Evolutionary conservation across 2,888 invertebrate species (phyloP).

Genomic region (Volucella bombylans): DNA sequence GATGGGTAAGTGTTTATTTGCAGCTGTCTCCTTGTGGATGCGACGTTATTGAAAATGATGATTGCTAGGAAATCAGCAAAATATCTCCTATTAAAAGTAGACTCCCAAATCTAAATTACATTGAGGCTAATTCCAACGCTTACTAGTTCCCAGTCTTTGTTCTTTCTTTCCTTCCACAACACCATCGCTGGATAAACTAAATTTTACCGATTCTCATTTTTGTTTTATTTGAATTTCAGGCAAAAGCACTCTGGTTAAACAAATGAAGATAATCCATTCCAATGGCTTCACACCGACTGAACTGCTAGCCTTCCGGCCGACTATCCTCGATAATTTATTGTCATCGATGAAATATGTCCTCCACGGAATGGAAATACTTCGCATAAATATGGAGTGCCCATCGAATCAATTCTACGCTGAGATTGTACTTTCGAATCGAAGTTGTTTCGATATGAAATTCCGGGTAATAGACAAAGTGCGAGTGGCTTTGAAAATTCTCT

Average conservation of each 20-base stretch:
- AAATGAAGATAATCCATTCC: constrained; percentile 88
- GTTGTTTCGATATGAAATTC: constrained; percentile 85
- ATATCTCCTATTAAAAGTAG: too few relatives aligned
- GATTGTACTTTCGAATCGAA: constrained; percentile 83
- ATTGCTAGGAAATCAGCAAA: too few relatives aligned
- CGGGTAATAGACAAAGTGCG: constrained; percentile 84
- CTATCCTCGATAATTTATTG: constrained; percentile 86
- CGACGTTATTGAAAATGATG: too few relatives aligned
- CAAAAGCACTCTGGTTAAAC: constrained; percentile 87
- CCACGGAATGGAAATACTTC: constrained; percentile 86
- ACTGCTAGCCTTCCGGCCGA: constrained; percentile 85
- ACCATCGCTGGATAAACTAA: too few relatives aligned
- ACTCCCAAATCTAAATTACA: too few relatives aligned
- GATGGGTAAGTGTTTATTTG: too few relatives aligned
- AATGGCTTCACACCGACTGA: constrained; percentile 86
- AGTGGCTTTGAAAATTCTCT: constrained; percentile 84
- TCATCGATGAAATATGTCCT: constrained; percentile 88
- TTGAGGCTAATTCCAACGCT: too few relatives aligned
- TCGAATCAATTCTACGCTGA: constrained; percentile 85
- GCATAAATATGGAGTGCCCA: constrained; percentile 85
- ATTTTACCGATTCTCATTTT: too few relatives aligned
- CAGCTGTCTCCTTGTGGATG: too few relatives aligned
- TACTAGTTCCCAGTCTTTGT: too few relatives aligned
- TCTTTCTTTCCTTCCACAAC: too few relatives aligned
- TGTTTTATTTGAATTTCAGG: constrained; percentile 79